Evolutionary conservation across 2,888 invertebrate species (phyloP).

Genomic region (Aphidius colemani): DNA sequence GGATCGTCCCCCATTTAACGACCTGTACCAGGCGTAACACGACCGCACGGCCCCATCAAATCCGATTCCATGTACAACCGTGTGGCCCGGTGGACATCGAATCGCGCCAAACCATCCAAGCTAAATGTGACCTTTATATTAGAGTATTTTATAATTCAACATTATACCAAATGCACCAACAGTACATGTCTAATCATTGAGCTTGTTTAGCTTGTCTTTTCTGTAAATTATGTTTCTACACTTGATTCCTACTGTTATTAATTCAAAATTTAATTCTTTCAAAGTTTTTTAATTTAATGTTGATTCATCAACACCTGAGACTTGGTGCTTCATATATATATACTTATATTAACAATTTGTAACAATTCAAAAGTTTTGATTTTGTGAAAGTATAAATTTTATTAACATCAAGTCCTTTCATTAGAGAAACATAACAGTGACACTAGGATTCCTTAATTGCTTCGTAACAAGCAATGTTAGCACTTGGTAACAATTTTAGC

Average conservation of each 20-base stretch:
- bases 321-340: background rate
- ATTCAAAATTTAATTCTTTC: background rate
- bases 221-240: too few species aligned
- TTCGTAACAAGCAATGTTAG: constrained; percentile 54
- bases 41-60: constrained; percentile 51
- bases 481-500: constrained; percentile 38
- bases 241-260: background rate
- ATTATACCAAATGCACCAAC: background rate
- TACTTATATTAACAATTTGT: background rate
- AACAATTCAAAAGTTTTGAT: too few species aligned
- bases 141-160: background rate
- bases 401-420: background rate
- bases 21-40: constrained; percentile 47
- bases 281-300: constrained; percentile 2
- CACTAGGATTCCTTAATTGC: constrained; percentile 56
- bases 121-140: constrained; percentile 15
- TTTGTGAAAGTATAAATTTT: background rate
- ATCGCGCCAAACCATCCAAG: constrained; percentile 26
- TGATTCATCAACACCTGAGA: background rate
- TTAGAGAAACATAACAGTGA: constrained; percentile 19
- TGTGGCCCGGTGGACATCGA: constrained; percentile 20
- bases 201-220: constrained; percentile 27
- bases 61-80: constrained; percentile 44
- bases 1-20: constrained; percentile 48
- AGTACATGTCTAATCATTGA: constrained; percentile 2